Base-by-base conservation (phyloP, 2,113 vertebrate species). In the Spea bombifrons region DNA sequence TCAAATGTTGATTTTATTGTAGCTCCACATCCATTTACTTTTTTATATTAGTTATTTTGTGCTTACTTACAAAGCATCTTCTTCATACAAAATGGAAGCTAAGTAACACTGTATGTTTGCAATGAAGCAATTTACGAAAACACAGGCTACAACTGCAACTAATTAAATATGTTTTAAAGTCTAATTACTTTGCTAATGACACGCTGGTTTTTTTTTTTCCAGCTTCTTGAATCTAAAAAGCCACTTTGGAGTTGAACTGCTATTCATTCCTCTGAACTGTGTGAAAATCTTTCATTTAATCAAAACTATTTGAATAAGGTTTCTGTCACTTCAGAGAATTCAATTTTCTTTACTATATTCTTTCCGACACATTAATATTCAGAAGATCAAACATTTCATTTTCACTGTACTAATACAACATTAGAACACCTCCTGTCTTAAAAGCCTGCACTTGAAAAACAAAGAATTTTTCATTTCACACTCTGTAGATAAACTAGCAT, bases 361-460 rank as follows among this genome's bases (percentile, higher is more conserved):
- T 93, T 89, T 87, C 86, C 88, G 86, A 85, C 78, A 86, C 85
- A 90, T 92, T 94, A 93, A 91, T 92, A 94, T 94, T 90, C 90
- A 90, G 75, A 85, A 88, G 88, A 92, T 91, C 85, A 91, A 93
- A 92, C 82, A 83, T 86, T 89, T 82, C 75, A 85, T 86, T 94
- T 90, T 85, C 86, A 90, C 91, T 87, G 71, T 87, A 61, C 75
- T 84, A 90, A 90, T 85, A 80, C 77, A 88, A 84, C 82, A 76
- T 82, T 86, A 84, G 83, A 90, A 85, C 8, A 86, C 80, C 66
- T 84, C 63, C 85, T 75, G 0, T 85, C 86, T 87, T 85, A 86
- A 88, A 88, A 84, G 75, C 76, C 75, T 85, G 30, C 84, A 79
- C 88, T 90, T 88, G 83, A 92, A 57, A 86, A 89, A 88, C 68